A percentile compares a stretch with the other conserved stretches of the same genome.
These are phyloP conservation scores for Bubo scandiacus DNA, from an alignment of 2,113 vertebrate species.

Conservation along the genomic window DNA sequence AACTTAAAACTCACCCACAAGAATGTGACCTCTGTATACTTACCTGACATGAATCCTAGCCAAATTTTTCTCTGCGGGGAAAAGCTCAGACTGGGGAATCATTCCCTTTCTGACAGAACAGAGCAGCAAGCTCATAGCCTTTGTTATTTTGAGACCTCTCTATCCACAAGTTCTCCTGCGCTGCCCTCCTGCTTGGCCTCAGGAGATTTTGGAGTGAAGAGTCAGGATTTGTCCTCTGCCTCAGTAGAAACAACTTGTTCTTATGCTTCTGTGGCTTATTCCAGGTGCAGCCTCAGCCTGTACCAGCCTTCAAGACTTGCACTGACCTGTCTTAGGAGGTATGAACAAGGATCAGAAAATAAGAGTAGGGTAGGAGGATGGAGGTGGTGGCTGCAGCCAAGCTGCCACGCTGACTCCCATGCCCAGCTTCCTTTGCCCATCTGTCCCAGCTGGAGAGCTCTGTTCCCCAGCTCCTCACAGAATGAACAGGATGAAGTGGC, in stretches of 20 bases:
- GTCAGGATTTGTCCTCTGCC: not conserved
- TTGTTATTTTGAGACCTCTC: not conserved
- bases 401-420: not conserved
- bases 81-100: not conserved
- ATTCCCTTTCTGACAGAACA: not conserved
- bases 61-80: not conserved
- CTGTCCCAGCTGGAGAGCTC: not conserved
- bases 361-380: not conserved
- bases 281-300: not conserved
- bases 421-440: not conserved
- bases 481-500: not conserved
- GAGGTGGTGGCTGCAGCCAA: not conserved
- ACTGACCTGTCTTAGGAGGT: not conserved
- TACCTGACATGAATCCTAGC: not conserved
- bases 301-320: not conserved
- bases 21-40: not conserved
- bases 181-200: not conserved
- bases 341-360: not conserved
- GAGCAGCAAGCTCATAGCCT: not conserved
- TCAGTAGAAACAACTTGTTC: not conserved
- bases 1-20: not conserved
- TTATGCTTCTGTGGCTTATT: not conserved
- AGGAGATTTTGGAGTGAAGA: not conserved
- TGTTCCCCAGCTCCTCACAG: not conserved
- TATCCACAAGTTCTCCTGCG: not conserved